Conservation (phyloP, 1,140 invertebrate genomes). For the Drosophila tsacasi region DNA sequence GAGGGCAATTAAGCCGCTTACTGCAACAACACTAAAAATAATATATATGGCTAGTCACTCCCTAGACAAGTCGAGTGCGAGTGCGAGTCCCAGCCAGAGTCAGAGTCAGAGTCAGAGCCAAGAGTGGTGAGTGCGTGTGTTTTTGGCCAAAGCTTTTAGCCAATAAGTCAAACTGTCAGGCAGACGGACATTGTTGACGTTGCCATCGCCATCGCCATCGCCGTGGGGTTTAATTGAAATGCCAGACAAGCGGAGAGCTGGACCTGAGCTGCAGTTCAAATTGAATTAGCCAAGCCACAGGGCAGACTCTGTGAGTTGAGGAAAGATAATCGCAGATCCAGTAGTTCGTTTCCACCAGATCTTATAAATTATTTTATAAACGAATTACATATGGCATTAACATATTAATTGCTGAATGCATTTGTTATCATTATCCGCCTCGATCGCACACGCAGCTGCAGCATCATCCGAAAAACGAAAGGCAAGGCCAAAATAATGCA, state of each 20-base stretch:
- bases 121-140: conserved; percentile 35
- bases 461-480: conserved; percentile 16
- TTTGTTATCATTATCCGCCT: conserved; percentile 10
- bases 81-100: not conserved
- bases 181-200: conserved; percentile 29
- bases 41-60: conserved; percentile 67
- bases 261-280: conserved; percentile 25
- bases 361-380: not conserved
- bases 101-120: not conserved
- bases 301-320: not conserved
- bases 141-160: conserved; percentile 55
- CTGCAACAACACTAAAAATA: conserved; percentile 39
- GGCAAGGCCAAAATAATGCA: conserved; percentile 9
- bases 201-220: not conserved
- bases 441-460: conserved; percentile 9
- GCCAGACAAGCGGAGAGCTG: conserved; percentile 4
- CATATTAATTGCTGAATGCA: conserved; percentile 18
- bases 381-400: conserved; percentile 12
- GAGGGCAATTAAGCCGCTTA: conserved; percentile 70
- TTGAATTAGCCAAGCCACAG: conserved; percentile 25
- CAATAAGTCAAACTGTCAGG: conserved; percentile 66
- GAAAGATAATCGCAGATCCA: not conserved
- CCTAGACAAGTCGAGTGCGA: conserved; percentile 33
- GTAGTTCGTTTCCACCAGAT: too few relatives aligned
- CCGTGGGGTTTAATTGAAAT: conserved; percentile 35